Conservation (phyloP, 2,888 invertebrate genomes). For the Phytoseiulus persimilis region DNA sequence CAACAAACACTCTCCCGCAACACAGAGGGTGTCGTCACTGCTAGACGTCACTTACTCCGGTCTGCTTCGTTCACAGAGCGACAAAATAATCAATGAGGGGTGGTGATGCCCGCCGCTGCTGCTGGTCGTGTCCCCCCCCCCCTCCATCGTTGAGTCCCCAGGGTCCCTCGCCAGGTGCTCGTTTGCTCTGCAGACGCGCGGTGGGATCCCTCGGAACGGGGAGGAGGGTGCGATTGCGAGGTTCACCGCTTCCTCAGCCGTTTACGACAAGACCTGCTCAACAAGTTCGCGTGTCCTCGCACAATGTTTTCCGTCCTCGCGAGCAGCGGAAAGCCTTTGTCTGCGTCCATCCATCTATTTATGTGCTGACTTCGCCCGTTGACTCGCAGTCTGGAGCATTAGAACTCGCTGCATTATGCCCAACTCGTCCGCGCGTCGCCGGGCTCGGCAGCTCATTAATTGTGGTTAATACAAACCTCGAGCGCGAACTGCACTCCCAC, state of each 20-base stretch:
- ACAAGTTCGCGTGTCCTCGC: not conserved
- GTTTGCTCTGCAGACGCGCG: too few relatives aligned
- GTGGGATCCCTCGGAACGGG: too few relatives aligned
- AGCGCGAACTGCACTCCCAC: not conserved
- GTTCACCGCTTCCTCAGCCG: not conserved
- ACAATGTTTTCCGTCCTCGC: too few relatives aligned
- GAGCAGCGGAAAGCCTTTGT: too few relatives aligned
- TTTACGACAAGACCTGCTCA: not conserved
- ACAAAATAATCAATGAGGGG: conserved; percentile 5
- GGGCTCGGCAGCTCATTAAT: not conserved
- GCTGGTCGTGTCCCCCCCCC: not conserved
- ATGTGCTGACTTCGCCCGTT: not conserved
- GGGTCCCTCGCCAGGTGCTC: not conserved
- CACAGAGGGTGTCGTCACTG: not conserved
- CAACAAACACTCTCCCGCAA: not conserved
- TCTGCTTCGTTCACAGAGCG: not conserved
- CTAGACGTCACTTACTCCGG: not conserved
- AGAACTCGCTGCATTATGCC: not conserved
- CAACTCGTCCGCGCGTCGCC: not conserved
- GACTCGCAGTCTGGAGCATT: not conserved
- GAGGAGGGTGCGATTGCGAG: not conserved
- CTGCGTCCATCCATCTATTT: not conserved
- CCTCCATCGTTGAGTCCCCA: not conserved
- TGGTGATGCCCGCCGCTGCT: not conserved
- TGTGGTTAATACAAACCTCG: not conserved